Conservation (phyloP, 2,888 invertebrate species). For the Pyralis farinalis region DNA sequence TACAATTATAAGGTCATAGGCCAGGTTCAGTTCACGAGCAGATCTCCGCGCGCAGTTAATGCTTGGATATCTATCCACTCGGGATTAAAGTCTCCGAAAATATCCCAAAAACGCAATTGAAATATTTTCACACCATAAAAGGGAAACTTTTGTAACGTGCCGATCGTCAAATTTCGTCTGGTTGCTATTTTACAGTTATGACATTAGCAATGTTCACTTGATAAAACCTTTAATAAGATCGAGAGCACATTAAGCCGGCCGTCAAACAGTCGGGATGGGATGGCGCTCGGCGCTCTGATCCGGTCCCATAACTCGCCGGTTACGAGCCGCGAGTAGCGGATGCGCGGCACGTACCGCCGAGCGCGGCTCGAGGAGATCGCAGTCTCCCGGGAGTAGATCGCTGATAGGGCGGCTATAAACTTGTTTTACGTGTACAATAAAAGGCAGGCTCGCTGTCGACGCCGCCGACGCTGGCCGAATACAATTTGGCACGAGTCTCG, state of each 20-base stretch:
- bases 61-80: no score
- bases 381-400: conserved; percentile 9
- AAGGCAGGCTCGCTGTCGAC: conserved; percentile 1
- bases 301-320: not conserved
- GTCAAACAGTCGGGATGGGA: not conserved
- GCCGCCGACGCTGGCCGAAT: not conserved
- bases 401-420: conserved; percentile 20
- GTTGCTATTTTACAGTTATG: no score
- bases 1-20: no score
- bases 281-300: not conserved
- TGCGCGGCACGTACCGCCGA: not conserved
- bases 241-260: no score
- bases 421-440: conserved; percentile 19
- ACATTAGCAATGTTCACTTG: not conserved
- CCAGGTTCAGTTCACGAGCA: no score
- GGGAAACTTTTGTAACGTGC: no score
- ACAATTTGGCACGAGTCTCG: not conserved
- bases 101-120: no score
- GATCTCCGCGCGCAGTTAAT: no score
- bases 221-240: no score
- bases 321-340: not conserved
- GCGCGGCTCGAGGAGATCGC: conserved; percentile 1
- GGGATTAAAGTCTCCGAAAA: no score
- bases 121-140: no score
- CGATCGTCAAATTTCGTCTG: no score